Evolutionary conservation across 2,888 invertebrate genomes (phyloP), one percentile per base, ranked within the genome.

Genomic region (Tenodera sinensis): DNA sequence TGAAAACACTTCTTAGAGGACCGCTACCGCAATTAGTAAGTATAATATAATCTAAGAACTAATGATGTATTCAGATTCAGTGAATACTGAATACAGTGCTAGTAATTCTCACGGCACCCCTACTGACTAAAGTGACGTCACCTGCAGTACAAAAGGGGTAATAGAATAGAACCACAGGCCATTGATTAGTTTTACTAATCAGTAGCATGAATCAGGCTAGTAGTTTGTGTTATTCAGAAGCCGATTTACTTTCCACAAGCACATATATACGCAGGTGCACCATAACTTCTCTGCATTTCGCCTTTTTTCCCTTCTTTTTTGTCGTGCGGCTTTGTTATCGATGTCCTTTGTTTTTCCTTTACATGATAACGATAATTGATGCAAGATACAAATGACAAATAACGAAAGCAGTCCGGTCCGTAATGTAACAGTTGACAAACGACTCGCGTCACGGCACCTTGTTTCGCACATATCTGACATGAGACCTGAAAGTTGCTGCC

Each of bases 401-500:
- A 82, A 87, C 87, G 82, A 87, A 42, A 42, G 42, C 81, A 87
- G 83, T 87, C 83, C 83, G 87, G 34, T 83, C 47, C 27, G 47
- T 34, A 89, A 82, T 87, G 86, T 81, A 87, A 87, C 87, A 87
- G 88, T 88, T 88, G 89, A 89, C 89, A 87, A 89, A 89, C 85
- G 89, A 88, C 89, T 1, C n/a, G n/a, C 88, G 89, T 89, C 89
- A 89, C 89, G 89, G 54, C 54, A 71, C 20, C 20, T 71, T 71
- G 25, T 71, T 71, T 25, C 54, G 54, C 54, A 71, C 20, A 71
- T 6, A 25, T 25, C 54, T 71, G 25, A 71, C 54, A 25, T 25
- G 54, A 71, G 54, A 71, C 54, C 54, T 20, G 20, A 71, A 20
- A 71, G 54, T 71, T 71, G 15, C 54, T 71, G 54, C 15, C 54